Percentiles rank a stretch among this genome's conserved stretches.
Evolutionary conservation across 2,888 invertebrate species (phyloP).

Genomic region (Helobdella robusta): DNA sequence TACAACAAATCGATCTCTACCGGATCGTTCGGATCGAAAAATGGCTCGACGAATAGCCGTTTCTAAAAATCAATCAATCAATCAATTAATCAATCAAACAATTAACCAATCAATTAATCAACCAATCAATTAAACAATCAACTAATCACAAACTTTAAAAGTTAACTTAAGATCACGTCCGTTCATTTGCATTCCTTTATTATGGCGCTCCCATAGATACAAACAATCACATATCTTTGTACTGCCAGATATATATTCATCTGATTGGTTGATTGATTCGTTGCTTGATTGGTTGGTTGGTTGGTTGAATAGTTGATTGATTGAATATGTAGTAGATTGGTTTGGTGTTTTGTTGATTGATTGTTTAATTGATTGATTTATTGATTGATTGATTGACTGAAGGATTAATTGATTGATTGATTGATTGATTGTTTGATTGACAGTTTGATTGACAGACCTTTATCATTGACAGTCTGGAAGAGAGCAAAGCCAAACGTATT

Average conservation of each 20-base stretch:
- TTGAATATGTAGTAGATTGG: no score
- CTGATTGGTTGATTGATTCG: background rate
- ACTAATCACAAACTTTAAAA: conserved; percentile 30
- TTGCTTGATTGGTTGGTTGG: background rate
- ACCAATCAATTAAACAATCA: background rate
- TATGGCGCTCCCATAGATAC: conserved; percentile 77
- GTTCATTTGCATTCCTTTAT: conserved; percentile 25
- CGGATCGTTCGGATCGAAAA: conserved; percentile 67
- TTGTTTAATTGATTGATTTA: no score
- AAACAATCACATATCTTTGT: conserved; percentile 88
- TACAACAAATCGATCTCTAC: conserved; percentile 87
- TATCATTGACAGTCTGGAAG: conserved; percentile 66
- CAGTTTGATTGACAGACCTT: conserved; percentile 41
- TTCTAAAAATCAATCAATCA: conserved; percentile 51
- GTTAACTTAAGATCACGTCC: conserved; percentile 33
- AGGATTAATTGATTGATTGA: background rate
- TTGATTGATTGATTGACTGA: background rate
- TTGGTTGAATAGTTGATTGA: no score
- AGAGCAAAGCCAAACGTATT: conserved; percentile 79
- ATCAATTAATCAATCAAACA: background rate
- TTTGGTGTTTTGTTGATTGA: no score
- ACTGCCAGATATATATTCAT: conserved; percentile 57
- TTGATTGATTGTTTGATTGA: background rate
- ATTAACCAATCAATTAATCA: background rate
- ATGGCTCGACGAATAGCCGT: conserved; percentile 70